These are phyloP conservation scores for Muntiacus muntjak DNA, from an alignment of 2,113 vertebrate genomes.

Conservation along the genomic window DNA sequence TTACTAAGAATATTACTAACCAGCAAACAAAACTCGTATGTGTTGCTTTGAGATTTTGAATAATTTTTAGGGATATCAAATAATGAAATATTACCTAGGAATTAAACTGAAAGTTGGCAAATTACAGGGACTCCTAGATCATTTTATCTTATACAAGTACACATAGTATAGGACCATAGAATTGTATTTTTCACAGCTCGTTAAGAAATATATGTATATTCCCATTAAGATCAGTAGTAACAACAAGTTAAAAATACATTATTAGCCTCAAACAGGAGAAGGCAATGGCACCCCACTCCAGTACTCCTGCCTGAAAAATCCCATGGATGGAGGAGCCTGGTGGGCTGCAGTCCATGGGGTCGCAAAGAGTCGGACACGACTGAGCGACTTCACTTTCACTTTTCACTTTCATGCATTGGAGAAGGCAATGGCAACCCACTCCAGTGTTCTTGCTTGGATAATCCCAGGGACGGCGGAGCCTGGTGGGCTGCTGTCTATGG, in stretches of 20 bases:
- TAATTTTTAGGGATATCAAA: neutral
- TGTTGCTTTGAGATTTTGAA: neutral
- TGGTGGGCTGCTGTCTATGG: neutral
- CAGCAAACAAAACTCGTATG: neutral
- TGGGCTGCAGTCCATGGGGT: too few relatives aligned
- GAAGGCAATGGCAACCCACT: neutral
- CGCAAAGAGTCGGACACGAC: fast-evolving
- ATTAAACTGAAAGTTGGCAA: neutral
- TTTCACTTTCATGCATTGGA: too few relatives aligned
- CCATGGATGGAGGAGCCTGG: too few relatives aligned
- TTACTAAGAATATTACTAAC: neutral
- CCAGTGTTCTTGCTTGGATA: too few relatives aligned
- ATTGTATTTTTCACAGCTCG: neutral
- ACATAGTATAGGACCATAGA: neutral
- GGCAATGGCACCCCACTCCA: too few relatives aligned
- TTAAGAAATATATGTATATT: neutral
- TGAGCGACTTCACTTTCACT: too few relatives aligned
- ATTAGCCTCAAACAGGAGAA: neutral
- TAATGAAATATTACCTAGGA: neutral
- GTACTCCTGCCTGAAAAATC: too few relatives aligned
- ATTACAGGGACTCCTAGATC: neutral
- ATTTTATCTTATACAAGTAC: neutral
- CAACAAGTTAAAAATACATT: neutral
- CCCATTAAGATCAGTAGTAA: neutral
- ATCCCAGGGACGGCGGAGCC: too few relatives aligned